A percentile compares a stretch with the other conserved stretches of the same genome.
phyloP scores from a whole-genome alignment of 1,140 invertebrate species.

The Pseudomyrmex flavicornis region DNA sequence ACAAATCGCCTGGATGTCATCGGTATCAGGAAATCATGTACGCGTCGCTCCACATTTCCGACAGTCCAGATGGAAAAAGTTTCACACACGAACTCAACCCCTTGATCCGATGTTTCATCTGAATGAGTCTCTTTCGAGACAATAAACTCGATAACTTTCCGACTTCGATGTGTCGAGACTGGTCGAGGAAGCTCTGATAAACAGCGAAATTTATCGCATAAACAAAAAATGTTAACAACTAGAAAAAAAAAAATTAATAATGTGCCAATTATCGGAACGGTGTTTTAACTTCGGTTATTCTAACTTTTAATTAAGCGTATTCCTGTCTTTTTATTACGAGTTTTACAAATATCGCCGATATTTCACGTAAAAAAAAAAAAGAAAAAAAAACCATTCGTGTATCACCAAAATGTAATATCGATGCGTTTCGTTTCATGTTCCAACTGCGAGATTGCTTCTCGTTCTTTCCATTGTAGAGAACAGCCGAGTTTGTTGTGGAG shows the following conservation, averaged over 20 bases:
- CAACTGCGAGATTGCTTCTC: not conserved
- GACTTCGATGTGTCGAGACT: not conserved
- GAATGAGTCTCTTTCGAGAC: not conserved
- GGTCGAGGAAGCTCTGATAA: too few species aligned
- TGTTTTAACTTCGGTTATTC: too few species aligned
- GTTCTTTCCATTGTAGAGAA: not conserved
- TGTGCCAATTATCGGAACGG: too few species aligned
- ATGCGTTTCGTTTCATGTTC: not conserved
- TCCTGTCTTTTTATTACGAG: too few species aligned
- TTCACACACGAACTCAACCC: not conserved
- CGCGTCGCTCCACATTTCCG: constrained; percentile 26
- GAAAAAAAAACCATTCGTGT: not conserved
- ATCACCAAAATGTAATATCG: not conserved
- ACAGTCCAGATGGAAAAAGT: not conserved
- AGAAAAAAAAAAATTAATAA: too few species aligned
- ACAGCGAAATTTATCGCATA: too few species aligned
- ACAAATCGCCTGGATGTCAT: constrained; percentile 79
- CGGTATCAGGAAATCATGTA: constrained; percentile 74
- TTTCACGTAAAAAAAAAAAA: too few species aligned
- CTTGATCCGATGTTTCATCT: not conserved
- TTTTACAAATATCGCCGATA: too few species aligned
- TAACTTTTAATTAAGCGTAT: too few species aligned
- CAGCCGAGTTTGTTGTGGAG: not conserved
- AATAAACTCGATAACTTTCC: not conserved
- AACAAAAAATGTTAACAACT: too few species aligned